Evolutionary conservation across 2,113 vertebrate species (phyloP).

Genomic region (Sapajus apella): DNA sequence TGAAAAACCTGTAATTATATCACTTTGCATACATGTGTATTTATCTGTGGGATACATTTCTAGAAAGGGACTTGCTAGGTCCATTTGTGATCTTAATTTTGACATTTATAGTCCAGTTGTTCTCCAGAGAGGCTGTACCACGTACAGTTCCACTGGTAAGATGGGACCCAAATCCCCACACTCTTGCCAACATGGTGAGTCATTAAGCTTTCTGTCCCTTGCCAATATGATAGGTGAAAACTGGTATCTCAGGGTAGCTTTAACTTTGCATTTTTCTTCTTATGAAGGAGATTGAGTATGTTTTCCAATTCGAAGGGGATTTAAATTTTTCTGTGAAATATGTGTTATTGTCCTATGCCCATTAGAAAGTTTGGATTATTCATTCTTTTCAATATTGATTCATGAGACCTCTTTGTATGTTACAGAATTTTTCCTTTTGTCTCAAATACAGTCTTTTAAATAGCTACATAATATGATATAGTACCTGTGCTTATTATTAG

Average conservation of each 20-base stretch:
- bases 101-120: neutral
- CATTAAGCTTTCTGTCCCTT: neutral
- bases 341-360: neutral
- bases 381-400: constrained; percentile 33
- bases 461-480: neutral
- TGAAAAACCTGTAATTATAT: neutral
- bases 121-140: neutral
- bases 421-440: neutral
- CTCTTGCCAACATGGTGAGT: neutral
- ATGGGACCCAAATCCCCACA: neutral
- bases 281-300: neutral
- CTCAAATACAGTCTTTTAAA: neutral
- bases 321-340: neutral
- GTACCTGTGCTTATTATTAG: neutral
- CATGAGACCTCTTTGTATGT: neutral
- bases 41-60: neutral
- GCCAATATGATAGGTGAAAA: neutral
- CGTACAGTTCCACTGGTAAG: neutral
- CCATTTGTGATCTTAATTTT: neutral
- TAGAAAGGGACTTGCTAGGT: neutral
- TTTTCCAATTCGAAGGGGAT: neutral
- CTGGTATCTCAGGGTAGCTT: neutral
- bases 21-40: neutral
- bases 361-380: constrained; percentile 1
- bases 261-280: neutral